Evolutionary conservation across 2,797 vertebrate genomes (phyloP).

Genomic region (Alauda arvensis): DNA sequence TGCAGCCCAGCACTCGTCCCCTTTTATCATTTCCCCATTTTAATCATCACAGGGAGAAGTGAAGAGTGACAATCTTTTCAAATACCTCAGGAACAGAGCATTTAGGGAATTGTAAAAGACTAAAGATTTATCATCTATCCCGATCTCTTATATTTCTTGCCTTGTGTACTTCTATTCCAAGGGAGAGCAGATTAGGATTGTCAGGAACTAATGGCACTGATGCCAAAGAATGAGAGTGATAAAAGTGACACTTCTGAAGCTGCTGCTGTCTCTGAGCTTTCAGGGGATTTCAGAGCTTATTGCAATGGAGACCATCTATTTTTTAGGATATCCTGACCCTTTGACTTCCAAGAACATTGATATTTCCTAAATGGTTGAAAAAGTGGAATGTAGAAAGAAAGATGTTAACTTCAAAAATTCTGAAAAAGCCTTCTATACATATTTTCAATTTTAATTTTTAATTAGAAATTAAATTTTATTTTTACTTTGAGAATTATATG

Average conservation of each 20-base stretch:
- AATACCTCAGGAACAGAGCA: slow-evolving; percentile 14
- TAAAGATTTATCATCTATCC: background rate
- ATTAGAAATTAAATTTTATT: background rate
- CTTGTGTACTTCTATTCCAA: background rate
- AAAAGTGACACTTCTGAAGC: background rate
- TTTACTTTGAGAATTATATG: background rate
- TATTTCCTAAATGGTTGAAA: background rate
- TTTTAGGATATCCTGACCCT: background rate
- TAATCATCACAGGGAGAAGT: background rate
- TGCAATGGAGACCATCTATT: background rate
- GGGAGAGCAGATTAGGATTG: background rate
- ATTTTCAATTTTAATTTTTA: background rate
- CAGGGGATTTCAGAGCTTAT: background rate
- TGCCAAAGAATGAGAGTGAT: background rate
- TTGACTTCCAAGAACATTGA: background rate
- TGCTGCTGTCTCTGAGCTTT: background rate
- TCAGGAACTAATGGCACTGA: background rate
- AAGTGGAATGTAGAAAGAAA: background rate
- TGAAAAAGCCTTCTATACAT: background rate
- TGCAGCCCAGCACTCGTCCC: background rate
- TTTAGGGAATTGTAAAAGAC: background rate
- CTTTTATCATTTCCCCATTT: background rate
- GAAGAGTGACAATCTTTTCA: slow-evolving; percentile 15
- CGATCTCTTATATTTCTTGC: background rate
- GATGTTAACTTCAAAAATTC: background rate